phyloP scores from a whole-genome alignment of 2,113 vertebrate species.

The Caranx melampygus region DNA sequence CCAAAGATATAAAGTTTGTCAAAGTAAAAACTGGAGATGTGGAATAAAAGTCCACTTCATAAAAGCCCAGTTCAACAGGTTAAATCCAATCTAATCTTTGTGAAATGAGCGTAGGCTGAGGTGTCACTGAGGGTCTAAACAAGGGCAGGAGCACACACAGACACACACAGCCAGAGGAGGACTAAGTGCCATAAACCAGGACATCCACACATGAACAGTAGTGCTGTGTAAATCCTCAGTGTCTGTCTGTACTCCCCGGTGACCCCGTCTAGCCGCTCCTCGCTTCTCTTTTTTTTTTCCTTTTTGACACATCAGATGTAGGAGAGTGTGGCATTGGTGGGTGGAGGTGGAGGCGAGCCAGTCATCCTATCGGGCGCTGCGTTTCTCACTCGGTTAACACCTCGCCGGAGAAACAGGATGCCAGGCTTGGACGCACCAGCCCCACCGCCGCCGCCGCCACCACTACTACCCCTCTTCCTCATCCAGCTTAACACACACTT shows the following conservation, averaged over 20 bases:
- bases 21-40: no score
- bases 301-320: constrained; percentile 79
- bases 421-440: constrained; percentile 64
- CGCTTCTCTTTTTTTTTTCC: constrained; percentile 33
- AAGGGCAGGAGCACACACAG: constrained; percentile 1
- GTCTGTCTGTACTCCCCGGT: constrained; percentile 66
- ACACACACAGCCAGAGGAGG: background rate
- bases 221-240: constrained; percentile 40
- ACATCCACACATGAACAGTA: constrained; percentile 40
- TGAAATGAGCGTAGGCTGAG: background rate
- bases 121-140: constrained; percentile 23
- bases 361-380: constrained; percentile 63
- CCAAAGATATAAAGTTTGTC: no score
- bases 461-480: constrained; percentile 8
- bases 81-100: no score
- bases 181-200: constrained; percentile 5
- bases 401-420: constrained; percentile 69
- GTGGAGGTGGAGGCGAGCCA: constrained; percentile 77
- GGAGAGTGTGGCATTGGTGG: constrained; percentile 65
- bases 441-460: constrained; percentile 19
- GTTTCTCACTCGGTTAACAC: constrained; percentile 80
- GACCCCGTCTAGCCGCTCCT: constrained; percentile 61
- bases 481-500: constrained; percentile 48
- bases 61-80: no score
- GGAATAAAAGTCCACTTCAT: no score